A percentile compares a stretch with the other conserved stretches of the same genome.
These are phyloP conservation scores for Hetaerina titia DNA, from an alignment of 2,888 invertebrate genomes.

Conservation along the genomic window DNA sequence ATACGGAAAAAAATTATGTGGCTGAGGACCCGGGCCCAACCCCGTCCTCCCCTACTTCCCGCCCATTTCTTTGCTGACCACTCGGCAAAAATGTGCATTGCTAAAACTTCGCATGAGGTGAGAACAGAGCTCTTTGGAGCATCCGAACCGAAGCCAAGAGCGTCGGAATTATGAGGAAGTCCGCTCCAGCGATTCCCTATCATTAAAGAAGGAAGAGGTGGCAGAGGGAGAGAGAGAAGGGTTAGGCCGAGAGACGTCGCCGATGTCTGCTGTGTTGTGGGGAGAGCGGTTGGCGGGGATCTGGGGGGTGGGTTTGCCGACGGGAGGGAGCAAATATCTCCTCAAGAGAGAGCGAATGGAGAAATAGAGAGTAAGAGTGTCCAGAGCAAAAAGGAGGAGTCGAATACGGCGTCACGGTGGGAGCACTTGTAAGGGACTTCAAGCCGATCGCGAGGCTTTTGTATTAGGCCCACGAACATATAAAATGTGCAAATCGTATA, in stretches of 20 bases:
- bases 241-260: background rate
- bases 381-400: background rate
- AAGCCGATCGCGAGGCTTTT: background rate
- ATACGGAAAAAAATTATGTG: too few species aligned
- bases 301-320: background rate
- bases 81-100: background rate
- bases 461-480: background rate
- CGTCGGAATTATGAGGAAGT: slow-evolving; percentile 44
- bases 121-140: background rate
- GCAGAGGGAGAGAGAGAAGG: background rate
- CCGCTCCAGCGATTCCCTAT: slow-evolving; percentile 61
- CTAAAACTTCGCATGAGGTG: background rate
- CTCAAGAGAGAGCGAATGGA: background rate
- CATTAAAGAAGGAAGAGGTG: slow-evolving; percentile 42
- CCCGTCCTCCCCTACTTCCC: background rate
- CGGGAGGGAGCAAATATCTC: background rate
- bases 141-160: slow-evolving; percentile 37
- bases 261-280: slow-evolving; percentile 22
- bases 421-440: background rate
- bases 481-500: too few species aligned
- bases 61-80: background rate
- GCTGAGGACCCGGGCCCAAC: too few species aligned
- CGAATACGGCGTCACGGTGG: background rate
- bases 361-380: background rate
- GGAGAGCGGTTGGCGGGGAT: background rate